These are phyloP conservation scores for Sepioteuthis lessoniana DNA, from an alignment of 2,888 invertebrate genomes.

Conservation along the genomic window DNA sequence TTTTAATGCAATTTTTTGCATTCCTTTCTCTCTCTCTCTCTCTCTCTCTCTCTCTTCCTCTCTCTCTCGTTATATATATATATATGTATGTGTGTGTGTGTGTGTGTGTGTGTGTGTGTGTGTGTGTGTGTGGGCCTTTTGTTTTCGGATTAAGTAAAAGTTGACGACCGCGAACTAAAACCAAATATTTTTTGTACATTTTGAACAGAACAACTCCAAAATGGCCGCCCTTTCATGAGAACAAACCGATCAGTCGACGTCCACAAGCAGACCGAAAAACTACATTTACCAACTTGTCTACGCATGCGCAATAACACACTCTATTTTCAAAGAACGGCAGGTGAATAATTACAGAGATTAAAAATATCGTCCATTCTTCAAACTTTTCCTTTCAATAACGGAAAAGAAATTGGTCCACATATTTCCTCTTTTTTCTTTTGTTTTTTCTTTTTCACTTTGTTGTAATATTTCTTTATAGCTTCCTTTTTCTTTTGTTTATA, in stretches of 20 bases:
- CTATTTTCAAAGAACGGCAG: not conserved
- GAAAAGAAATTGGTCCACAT: not conserved
- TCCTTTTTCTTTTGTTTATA: not conserved
- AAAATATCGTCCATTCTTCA: not conserved
- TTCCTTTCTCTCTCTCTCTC: too few species aligned
- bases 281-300: not conserved
- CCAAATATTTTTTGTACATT: not conserved
- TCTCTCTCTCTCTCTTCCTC: too few species aligned
- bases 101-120: too few species aligned
- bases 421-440: too few species aligned
- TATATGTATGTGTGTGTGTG: not conserved
- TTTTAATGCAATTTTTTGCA: too few species aligned
- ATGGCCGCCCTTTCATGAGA: not conserved
- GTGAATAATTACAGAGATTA: not conserved
- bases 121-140: not conserved
- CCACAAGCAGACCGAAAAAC: not conserved
- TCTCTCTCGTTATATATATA: too few species aligned
- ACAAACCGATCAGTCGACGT: not conserved
- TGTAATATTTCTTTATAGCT: not conserved
- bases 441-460: not conserved
- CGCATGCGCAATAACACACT: slow-evolving; percentile 20
- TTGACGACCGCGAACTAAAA: not conserved
- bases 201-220: not conserved
- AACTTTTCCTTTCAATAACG: not conserved
- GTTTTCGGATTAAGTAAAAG: not conserved